These are phyloP conservation scores for Operophtera brumata DNA, from an alignment of 2,888 invertebrate species.

Conservation along the genomic window DNA sequence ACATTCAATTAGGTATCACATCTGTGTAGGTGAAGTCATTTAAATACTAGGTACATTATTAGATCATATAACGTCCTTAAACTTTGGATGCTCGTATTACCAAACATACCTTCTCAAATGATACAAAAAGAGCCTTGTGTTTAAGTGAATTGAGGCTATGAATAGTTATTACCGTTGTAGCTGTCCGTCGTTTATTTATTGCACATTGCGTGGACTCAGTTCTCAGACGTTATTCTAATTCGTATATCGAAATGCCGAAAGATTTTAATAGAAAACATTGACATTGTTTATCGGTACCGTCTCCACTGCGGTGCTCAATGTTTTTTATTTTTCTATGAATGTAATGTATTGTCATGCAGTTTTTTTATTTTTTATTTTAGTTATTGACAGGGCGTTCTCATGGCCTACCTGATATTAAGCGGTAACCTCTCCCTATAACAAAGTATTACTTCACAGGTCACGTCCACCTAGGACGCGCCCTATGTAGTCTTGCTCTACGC, in stretches of 20 bases:
- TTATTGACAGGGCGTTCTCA: too few relatives aligned
- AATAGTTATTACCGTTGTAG: slow-evolving; percentile 35
- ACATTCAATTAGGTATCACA: slow-evolving; percentile 1
- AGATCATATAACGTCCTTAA: slow-evolving; percentile 54
- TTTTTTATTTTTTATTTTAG: too few relatives aligned
- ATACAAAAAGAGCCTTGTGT: slow-evolving; percentile 29
- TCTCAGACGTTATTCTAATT: slow-evolving; percentile 73
- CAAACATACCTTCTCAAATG: slow-evolving; percentile 37
- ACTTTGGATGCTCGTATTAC: slow-evolving; percentile 60
- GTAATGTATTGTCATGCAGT: too few relatives aligned
- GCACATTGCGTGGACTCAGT: slow-evolving; percentile 66
- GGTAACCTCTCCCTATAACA: too few relatives aligned
- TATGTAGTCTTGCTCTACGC: too few relatives aligned
- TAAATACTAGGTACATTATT: slow-evolving; percentile 34
- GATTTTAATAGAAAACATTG: slow-evolving; percentile 76
- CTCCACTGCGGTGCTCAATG: slow-evolving; percentile 58
- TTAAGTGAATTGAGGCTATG: slow-evolving; percentile 32
- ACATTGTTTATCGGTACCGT: slow-evolving; percentile 76
- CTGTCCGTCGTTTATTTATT: slow-evolving; percentile 66
- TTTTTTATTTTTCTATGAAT: slow-evolving; percentile 31
- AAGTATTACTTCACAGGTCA: too few relatives aligned
- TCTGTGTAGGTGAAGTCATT: slow-evolving; percentile 30
- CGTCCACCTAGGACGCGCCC: too few relatives aligned
- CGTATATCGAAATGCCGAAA: slow-evolving; percentile 73
- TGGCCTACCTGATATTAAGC: too few relatives aligned